Base-by-base conservation (phyloP, 2,113 vertebrate genomes). In the Psittacus erithacus region DNA sequence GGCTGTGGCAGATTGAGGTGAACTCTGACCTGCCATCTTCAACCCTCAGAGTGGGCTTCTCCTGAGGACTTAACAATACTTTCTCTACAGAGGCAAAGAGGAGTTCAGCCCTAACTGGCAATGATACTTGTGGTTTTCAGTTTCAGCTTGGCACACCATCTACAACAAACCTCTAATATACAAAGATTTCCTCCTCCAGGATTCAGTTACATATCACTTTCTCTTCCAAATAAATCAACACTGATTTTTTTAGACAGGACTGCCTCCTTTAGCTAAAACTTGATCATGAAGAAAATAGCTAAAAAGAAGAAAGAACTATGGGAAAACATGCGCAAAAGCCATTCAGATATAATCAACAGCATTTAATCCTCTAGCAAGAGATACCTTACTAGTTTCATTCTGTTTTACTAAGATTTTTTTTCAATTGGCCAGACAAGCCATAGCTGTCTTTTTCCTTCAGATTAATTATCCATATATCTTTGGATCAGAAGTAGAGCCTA, bases 221-320 rank as follows among this genome's bases (percentile, higher is more conserved):
- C 62, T 71, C 62, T 62, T 79, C 53, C 25, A 76, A 79, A 79
- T 79, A 95, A 89, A 95, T 73, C 41, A 69, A 38, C 29, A 52
- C 2, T 5, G 20, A 29, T 13, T 43, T 68, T 68, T 75, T 41
- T 19, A 89, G 74, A 29, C 29, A 79, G 31, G 20, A 62, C 29
- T 82, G 41, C 11, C 57, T 87, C 71, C 14, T 82, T 52, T 24
- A 52, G 17, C 31, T 84, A 69, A 89, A 91, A 50, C 15, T 28
- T 68, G 14, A 28, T 28, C 2, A 3, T 31, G 29, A 82, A 68
- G 33, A 68, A 82, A 79, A 79, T 47, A 70, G 46, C 11, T 63
- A 39, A 31, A 35, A 14, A 43, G 35, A 82, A 82, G 19, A 78
- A 86, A 25, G 19, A 76, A 35, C 4, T n/a, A 29, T 14, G 50